A percentile compares a stretch with the other conserved stretches of the same genome.
phyloP scores from a whole-genome alignment of 2,797 vertebrate genomes.

The Leptoclinus maculatus region DNA sequence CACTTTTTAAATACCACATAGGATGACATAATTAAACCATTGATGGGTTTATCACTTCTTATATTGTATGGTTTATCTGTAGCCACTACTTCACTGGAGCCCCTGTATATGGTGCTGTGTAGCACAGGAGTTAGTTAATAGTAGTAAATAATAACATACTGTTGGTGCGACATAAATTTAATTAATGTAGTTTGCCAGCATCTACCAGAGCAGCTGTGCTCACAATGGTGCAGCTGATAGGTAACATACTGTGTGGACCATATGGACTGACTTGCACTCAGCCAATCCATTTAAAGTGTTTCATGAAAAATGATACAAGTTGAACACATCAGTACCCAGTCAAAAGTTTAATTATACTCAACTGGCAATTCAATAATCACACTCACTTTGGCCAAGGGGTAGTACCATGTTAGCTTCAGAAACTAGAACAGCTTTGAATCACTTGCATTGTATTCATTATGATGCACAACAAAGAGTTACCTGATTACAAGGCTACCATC shows the following conservation, averaged over 20 bases:
- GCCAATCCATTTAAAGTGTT: neutral
- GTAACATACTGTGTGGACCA: too few species aligned
- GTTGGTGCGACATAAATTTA: neutral
- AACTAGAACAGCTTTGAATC: slow-evolving; percentile 23
- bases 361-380: slow-evolving; percentile 27
- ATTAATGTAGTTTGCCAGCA: too few species aligned
- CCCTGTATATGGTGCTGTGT: neutral
- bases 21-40: neutral
- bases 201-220: neutral
- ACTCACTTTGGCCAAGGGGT: slow-evolving; percentile 26
- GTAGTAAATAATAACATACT: neutral
- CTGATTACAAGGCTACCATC: slow-evolving; percentile 17
- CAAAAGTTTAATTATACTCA: slow-evolving; percentile 43
- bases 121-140: neutral
- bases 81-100: neutral
- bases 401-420: slow-evolving; percentile 2
- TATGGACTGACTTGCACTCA: neutral
- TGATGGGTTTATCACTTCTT: neutral
- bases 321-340: slow-evolving; percentile 1
- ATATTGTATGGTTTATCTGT: neutral
- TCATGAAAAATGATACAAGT: neutral
- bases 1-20: neutral
- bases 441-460: slow-evolving; percentile 19
- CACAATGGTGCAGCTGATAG: neutral
- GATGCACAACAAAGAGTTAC: slow-evolving; percentile 32